Base-by-base conservation (phyloP, 1,140 invertebrate genomes). In the Drosophila seguyi region DNA sequence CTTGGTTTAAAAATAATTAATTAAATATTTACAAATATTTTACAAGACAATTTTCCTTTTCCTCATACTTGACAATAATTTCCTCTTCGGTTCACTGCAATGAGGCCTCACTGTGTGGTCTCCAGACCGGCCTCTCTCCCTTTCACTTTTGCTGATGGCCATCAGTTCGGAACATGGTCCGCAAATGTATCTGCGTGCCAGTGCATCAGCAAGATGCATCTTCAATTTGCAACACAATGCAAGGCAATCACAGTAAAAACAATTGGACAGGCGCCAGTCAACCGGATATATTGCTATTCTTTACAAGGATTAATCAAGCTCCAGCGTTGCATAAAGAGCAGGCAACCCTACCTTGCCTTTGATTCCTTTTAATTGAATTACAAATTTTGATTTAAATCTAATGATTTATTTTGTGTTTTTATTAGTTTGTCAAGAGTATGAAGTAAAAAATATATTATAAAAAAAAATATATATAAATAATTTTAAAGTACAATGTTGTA, bases 191-290 rank as follows among this genome's bases (percentile, higher is more conserved):
- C 16, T 45, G 58, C 22, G 16, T 16, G 27, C 16, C 18, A 22
- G 34, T 31, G 42, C 61, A 47, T 55, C 67, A 25, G 38, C 11
- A 68, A 31, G 67, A 39, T 67, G 50, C 48, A 68, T 47, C 68
- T 69, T 25, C 42, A 34, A 69, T 71, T 71, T 47, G 50, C 34
- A 34, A 25, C 36, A 72, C 74, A 76, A 76, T 76, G 61, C 61
- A 20, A 39, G 36, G 61, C 53, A 75, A 76, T 67, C 72, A 59
- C 61, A 48, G 39, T 31, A 55, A 55, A 67, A 76, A 67, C 55
- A 75, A 75, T 55, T 76, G 47, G 4, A 39, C 55, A 22, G 34
- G 20, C 38, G 16, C 25, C 67, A 18, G 34, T 25, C 31, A 34
- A 11, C 11, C 31, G 13, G 11, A 34, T 11, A 6, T 11, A 11